Evolutionary conservation across 2,113 vertebrate species (phyloP).

Genomic region (Sterrhoptilus dennistouni): DNA sequence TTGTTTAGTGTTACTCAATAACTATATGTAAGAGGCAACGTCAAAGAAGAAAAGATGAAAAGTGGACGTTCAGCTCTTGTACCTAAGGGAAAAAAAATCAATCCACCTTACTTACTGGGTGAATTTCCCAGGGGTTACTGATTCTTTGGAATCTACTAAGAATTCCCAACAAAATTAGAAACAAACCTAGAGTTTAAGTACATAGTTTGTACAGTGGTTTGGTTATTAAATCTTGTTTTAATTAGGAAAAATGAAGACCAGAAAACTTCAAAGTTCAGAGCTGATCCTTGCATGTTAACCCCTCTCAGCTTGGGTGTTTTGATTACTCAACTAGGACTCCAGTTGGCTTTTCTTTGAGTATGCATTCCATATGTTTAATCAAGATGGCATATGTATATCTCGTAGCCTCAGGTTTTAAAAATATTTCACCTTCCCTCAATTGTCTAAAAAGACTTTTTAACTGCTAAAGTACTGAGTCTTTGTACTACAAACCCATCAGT

Average conservation of each 20-base stretch:
- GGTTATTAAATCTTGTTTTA: slow-evolving; percentile 83
- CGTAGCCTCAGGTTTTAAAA: slow-evolving; percentile 69
- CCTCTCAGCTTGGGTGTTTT: slow-evolving; percentile 81
- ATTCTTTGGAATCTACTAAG: slow-evolving; percentile 74
- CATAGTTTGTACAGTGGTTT: slow-evolving; percentile 79
- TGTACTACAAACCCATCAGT: background rate
- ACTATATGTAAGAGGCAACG: background rate
- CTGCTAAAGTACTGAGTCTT: slow-evolving; percentile 29
- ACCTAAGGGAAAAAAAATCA: background rate
- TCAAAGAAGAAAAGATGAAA: slow-evolving; percentile 33
- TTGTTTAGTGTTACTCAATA: background rate
- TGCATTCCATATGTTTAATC: slow-evolving; percentile 82
- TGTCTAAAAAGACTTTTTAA: slow-evolving; percentile 59
- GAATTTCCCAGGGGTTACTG: slow-evolving; percentile 62
- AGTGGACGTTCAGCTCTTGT: background rate
- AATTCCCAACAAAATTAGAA: slow-evolving; percentile 80
- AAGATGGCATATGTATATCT: slow-evolving; percentile 68
- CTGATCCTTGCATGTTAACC: slow-evolving; percentile 80
- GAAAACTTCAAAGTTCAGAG: slow-evolving; percentile 79
- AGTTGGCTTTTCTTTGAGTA: slow-evolving; percentile 74
- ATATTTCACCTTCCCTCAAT: slow-evolving; percentile 72
- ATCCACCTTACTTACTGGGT: slow-evolving; percentile 66
- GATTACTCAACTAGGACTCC: slow-evolving; percentile 76
- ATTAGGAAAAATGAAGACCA: slow-evolving; percentile 81
- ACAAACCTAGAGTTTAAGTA: slow-evolving; percentile 75